These are phyloP conservation scores for Cavia aperea DNA, from an alignment of 2,113 vertebrate species.

Conservation along the genomic window DNA sequence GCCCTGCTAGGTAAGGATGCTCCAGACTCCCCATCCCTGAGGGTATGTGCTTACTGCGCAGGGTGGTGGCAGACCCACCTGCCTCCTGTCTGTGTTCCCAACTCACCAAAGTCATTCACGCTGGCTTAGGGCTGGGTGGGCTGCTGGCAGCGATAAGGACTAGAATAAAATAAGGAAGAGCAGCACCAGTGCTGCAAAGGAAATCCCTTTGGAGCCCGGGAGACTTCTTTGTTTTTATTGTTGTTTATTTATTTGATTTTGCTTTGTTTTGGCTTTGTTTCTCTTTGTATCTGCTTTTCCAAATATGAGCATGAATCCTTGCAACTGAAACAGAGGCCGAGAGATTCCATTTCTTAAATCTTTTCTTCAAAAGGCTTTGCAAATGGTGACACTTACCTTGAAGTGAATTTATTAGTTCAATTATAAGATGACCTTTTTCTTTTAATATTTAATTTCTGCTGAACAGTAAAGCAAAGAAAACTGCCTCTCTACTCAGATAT, in stretches of 20 bases:
- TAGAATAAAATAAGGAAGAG: not conserved
- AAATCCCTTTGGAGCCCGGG: too few species aligned
- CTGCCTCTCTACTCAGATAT: not conserved
- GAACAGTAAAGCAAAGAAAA: not conserved
- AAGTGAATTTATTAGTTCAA: not conserved
- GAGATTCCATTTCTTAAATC: not conserved
- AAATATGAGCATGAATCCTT: not conserved
- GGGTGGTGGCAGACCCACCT: accelerated
- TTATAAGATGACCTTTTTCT: not conserved
- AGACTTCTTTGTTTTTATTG: not conserved
- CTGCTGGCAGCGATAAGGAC: not conserved
- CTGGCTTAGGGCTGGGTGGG: accelerated
- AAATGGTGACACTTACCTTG: not conserved
- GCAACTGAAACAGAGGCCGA: not conserved
- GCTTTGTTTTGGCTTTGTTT: not conserved
- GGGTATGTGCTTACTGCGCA: not conserved
- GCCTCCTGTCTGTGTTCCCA: accelerated
- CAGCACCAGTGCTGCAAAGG: accelerated
- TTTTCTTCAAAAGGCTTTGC: not conserved
- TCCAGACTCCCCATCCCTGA: not conserved
- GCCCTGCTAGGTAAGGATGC: not conserved
- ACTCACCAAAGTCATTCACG: not conserved
- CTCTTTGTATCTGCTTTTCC: not conserved
- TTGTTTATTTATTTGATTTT: not conserved
- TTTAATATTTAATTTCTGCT: conserved; percentile 12